Base-by-base conservation (phyloP, 1,140 invertebrate species). In the Protaetia brevitarsis region DNA sequence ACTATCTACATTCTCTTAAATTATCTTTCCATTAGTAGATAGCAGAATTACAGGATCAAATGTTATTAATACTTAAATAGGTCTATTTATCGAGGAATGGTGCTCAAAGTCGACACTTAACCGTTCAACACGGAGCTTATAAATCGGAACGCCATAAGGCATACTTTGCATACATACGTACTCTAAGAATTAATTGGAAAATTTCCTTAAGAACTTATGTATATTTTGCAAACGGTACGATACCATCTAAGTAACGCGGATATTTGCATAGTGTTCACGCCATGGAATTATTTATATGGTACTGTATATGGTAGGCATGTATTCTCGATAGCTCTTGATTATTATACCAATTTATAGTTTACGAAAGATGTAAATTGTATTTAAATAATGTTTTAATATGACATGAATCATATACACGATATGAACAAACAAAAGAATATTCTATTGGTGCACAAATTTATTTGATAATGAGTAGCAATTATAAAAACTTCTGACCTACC, bases 121-220 rank as follows among this genome's bases (percentile, higher is more conserved):
- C n/a, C n/a, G n/a, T 23, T 51, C 3, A 51, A 51, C 26, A 23
- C 19, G 16, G 8, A 51, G n/a, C n/a, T 51, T 8, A 51, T 51
- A 23, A 51, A 51, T 51, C 26, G 19, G 26, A 21, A 51, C 26
- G 19, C 41, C 19, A 51, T 51, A 16, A 19, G 19, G 41, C 41
- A 51, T 23, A 51, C 2, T 51, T 51, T 51, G 19, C 41, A 23
- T 51, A 51, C 16, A 7, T 51, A 51, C n/a, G n/a, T n/a, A n/a
- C n/a, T n/a, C n/a, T 21, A 51, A 8, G 16, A 51, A 51, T 51
- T 51, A 51, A 51, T 51, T 51, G 41, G n/a, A 19, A 51, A 51
- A 51, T 51, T 51, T 23, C 41, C 41, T 19, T 51, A 51, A 19
- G 41, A 19, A 51, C n/a, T n/a, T n/a, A n/a, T n/a, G 26, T 51